Evolutionary conservation across 2,113 vertebrate species (phyloP).

Genomic region (Riparia riparia): DNA sequence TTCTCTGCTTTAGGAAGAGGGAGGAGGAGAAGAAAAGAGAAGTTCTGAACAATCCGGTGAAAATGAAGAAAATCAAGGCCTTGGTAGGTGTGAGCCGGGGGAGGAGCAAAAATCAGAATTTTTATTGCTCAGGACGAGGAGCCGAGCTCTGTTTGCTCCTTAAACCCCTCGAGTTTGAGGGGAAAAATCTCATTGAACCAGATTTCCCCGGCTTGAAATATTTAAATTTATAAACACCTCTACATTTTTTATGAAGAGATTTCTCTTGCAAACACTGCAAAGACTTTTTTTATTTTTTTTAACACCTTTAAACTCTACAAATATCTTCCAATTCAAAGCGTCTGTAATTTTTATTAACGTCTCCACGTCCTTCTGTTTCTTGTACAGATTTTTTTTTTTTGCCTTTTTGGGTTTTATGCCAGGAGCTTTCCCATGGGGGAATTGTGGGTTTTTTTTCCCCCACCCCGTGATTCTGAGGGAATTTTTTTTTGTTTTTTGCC

Average conservation of each 20-base stretch:
- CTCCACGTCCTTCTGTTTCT: neutral
- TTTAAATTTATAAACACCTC: neutral
- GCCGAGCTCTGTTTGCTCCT: neutral
- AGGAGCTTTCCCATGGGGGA: neutral
- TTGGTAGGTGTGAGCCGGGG: slow-evolving; percentile 79
- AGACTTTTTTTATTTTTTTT: rapidly evolving
- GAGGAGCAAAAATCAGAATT: neutral
- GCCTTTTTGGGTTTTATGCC: neutral
- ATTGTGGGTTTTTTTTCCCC: neutral
- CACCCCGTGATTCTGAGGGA: neutral
- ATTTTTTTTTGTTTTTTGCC: neutral
- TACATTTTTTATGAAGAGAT: too few species aligned
- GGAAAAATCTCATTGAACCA: neutral
- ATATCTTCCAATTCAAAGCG: neutral
- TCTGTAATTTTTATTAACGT: too few species aligned
- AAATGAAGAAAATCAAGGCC: slow-evolving; percentile 98
- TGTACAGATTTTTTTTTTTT: too few species aligned
- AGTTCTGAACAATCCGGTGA: slow-evolving; percentile 93
- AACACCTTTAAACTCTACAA: neutral
- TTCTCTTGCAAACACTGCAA: too few species aligned
- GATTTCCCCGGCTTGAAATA: neutral
- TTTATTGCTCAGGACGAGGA: rapidly evolving
- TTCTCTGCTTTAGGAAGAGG: slow-evolving; percentile 81
- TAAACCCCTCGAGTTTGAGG: neutral
- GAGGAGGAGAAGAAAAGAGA: slow-evolving; percentile 96